These are phyloP conservation scores for Amorpha juglandis DNA, from an alignment of 2,888 invertebrate genomes.

Conservation along the genomic window DNA sequence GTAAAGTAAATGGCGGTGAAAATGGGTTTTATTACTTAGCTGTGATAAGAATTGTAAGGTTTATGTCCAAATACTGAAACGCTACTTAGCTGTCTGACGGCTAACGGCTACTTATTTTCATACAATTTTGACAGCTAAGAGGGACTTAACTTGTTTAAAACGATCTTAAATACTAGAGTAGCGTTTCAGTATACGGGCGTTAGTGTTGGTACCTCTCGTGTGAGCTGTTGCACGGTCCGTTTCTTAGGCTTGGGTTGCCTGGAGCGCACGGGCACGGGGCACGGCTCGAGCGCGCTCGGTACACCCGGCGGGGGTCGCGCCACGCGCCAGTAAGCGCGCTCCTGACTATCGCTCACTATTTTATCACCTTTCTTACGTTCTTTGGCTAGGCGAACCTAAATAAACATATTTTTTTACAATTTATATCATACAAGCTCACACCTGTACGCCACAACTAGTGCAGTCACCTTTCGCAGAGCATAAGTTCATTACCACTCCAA, in stretches of 20 bases:
- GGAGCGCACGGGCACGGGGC: constrained; percentile 91
- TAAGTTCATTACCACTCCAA: too few species aligned
- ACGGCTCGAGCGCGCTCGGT: constrained; percentile 92
- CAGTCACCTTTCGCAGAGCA: too few species aligned
- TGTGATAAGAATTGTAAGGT: too few species aligned
- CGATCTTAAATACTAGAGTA: too few species aligned
- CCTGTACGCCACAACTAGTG: too few species aligned
- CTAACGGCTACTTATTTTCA: too few species aligned
- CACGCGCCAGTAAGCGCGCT: constrained; percentile 98
- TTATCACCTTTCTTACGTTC: constrained; percentile 98
- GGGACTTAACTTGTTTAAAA: too few species aligned
- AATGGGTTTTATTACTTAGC: too few species aligned
- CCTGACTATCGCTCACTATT: constrained; percentile 97
- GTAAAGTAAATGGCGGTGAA: too few species aligned
- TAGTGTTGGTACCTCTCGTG: constrained; percentile 87
- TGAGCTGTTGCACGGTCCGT: constrained; percentile 90
- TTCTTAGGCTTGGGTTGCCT: constrained; percentile 87
- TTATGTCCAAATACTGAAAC: too few species aligned
- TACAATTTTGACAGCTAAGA: too few species aligned
- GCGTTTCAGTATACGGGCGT: not conserved
- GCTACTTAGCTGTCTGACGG: too few species aligned
- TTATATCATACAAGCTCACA: not conserved
- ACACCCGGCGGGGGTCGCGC: constrained; percentile 96
- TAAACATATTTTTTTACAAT: not conserved
- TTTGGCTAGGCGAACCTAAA: constrained; percentile 93